A percentile compares a stretch with the other conserved stretches of the same genome.
Conservation (phyloP, 2,888 invertebrate species). For the Tenthredo mesomela region DNA sequence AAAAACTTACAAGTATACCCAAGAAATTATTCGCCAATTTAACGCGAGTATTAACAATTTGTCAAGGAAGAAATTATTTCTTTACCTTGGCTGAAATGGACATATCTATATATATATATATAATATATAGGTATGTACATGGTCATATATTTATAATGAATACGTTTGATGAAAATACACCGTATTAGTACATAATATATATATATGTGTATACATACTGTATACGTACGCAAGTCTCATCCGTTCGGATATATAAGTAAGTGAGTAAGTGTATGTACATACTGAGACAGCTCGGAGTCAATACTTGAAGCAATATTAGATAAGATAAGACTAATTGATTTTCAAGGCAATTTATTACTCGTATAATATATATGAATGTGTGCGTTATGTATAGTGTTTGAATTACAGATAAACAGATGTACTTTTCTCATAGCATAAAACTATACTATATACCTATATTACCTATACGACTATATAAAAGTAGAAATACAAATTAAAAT, state of each 20-base stretch:
- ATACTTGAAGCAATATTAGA: conserved; percentile 24
- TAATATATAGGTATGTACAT: too few species aligned
- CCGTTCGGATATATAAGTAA: background rate
- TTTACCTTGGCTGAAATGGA: background rate
- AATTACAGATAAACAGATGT: background rate
- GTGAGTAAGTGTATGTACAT: background rate
- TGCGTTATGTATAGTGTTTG: background rate
- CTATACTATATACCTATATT: too few species aligned
- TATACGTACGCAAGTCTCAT: background rate
- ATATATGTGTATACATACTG: background rate
- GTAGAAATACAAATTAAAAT: background rate
- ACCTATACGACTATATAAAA: background rate
- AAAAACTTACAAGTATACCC: too few species aligned
- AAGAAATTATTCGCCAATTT: background rate
- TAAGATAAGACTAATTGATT: conserved; percentile 45
- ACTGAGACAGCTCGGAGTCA: background rate
- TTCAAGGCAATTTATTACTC: conserved; percentile 19
- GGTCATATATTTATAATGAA: background rate
- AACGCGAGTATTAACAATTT: background rate
- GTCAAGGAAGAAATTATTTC: background rate
- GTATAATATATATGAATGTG: too few species aligned
- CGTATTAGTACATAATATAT: background rate
- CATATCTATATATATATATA: background rate
- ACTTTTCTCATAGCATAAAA: background rate
- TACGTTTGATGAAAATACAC: background rate